Evolutionary conservation across 2,113 vertebrate genomes (phyloP).

Genomic region (Colius striatus): DNA sequence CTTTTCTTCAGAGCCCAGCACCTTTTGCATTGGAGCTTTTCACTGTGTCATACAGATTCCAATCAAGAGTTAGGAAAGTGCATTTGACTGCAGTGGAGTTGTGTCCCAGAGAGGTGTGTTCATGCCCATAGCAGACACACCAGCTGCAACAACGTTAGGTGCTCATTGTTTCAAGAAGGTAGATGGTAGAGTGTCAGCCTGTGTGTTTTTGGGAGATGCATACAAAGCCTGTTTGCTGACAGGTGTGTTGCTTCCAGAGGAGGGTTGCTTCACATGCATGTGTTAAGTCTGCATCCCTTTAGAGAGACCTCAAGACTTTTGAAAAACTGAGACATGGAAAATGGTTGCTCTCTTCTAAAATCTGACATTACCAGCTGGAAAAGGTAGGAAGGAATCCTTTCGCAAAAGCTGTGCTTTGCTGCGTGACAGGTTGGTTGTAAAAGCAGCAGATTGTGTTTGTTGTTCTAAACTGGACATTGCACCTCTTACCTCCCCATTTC

Average conservation of each 20-base stretch:
- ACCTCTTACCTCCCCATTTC: not conserved
- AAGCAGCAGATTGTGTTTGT: not conserved
- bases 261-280: not conserved
- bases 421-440: not conserved
- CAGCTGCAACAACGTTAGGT: too few relatives aligned
- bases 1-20: not conserved
- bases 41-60: not conserved
- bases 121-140: not conserved
- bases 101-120: not conserved
- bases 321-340: not conserved
- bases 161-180: not conserved
- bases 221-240: not conserved
- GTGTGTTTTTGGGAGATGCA: not conserved
- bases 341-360: not conserved
- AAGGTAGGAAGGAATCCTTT: not conserved
- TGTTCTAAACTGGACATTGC: not conserved
- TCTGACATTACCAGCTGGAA: too few relatives aligned
- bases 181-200: too few relatives aligned
- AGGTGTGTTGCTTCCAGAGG: not conserved
- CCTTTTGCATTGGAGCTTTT: not conserved
- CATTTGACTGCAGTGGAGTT: not conserved
- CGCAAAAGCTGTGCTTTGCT: not conserved
- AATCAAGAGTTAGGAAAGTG: not conserved
- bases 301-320: not conserved
- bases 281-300: not conserved